phyloP scores from a whole-genome alignment of 2,797 vertebrate species.

The Bovichtus variegatus region DNA sequence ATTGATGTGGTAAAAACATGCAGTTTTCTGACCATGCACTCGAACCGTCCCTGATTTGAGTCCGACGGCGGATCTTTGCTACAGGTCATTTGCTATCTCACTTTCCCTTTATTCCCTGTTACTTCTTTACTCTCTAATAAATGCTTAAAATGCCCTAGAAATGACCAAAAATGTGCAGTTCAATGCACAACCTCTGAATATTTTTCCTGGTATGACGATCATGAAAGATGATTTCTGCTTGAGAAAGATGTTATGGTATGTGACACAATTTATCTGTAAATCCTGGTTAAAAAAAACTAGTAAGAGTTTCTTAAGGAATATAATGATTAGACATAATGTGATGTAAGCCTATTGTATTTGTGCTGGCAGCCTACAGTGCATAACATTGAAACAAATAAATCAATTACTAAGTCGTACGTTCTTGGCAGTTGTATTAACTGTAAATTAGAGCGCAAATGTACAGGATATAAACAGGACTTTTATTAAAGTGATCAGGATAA shows the following conservation, averaged over 20 bases:
- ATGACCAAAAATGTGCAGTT: not conserved
- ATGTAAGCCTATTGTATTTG: not conserved
- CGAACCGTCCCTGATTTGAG: not conserved
- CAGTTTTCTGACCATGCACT: not conserved
- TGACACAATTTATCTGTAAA: not conserved
- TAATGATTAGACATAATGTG: not conserved
- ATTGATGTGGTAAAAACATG: not conserved
- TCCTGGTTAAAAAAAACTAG: not conserved
- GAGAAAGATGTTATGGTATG: not conserved
- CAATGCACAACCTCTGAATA: not conserved
- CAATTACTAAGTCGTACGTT: constrained; percentile 15
- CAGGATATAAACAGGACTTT: constrained; percentile 23
- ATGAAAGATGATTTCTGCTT: not conserved
- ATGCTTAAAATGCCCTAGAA: not conserved
- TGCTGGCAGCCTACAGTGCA: not conserved
- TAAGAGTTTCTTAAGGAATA: not conserved
- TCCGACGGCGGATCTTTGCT: not conserved
- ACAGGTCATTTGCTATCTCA: not conserved
- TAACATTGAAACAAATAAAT: constrained; percentile 27
- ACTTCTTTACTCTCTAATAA: not conserved
- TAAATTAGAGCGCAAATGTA: constrained; percentile 11
- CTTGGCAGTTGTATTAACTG: constrained; percentile 33
- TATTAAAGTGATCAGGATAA: constrained; percentile 17
- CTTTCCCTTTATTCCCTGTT: not conserved
- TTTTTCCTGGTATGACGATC: not conserved